Evolutionary conservation across 2,113 vertebrate genomes (phyloP).

Genomic region (Cephalopholis sonnerati): DNA sequence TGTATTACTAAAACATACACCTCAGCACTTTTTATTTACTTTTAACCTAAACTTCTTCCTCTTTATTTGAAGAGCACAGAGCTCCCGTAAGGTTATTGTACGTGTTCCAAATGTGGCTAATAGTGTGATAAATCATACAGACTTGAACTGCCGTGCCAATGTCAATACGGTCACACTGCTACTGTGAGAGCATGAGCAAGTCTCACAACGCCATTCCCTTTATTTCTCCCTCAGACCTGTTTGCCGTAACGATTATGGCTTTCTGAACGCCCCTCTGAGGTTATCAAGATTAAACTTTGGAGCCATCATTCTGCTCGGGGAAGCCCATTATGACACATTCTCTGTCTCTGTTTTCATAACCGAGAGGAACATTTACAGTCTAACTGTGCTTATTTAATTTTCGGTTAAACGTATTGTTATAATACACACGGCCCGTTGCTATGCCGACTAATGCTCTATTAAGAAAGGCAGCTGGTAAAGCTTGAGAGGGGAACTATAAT

Average conservation of each 20-base stretch:
- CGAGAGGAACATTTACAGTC: constrained; percentile 20
- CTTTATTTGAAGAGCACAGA: constrained; percentile 38
- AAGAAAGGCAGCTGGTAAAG: constrained; percentile 2
- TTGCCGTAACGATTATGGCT: constrained; percentile 64
- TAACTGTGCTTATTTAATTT: constrained; percentile 39
- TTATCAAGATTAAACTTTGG: constrained; percentile 69
- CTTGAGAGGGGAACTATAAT: no score
- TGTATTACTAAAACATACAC: constrained; percentile 6
- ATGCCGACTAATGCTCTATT: constrained; percentile 10
- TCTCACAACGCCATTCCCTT: constrained; percentile 38
- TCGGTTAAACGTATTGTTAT: constrained; percentile 32
- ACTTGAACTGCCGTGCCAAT: constrained; percentile 67
- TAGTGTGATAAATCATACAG: constrained; percentile 76
- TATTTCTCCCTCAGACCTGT: constrained; percentile 66
- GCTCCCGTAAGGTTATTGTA: constrained; percentile 58
- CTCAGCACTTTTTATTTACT: constrained; percentile 56
- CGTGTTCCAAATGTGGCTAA: constrained; percentile 64
- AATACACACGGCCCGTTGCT: constrained; percentile 13
- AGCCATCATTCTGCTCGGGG: constrained; percentile 45
- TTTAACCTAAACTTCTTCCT: constrained; percentile 38
- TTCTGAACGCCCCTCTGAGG: constrained; percentile 61
- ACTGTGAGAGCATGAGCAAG: constrained; percentile 21
- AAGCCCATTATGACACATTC: constrained; percentile 32
- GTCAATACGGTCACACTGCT: constrained; percentile 66
- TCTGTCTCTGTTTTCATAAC: constrained; percentile 46